Conservation (phyloP, 2,113 vertebrate genomes). For the Hoplias malabaricus region DNA sequence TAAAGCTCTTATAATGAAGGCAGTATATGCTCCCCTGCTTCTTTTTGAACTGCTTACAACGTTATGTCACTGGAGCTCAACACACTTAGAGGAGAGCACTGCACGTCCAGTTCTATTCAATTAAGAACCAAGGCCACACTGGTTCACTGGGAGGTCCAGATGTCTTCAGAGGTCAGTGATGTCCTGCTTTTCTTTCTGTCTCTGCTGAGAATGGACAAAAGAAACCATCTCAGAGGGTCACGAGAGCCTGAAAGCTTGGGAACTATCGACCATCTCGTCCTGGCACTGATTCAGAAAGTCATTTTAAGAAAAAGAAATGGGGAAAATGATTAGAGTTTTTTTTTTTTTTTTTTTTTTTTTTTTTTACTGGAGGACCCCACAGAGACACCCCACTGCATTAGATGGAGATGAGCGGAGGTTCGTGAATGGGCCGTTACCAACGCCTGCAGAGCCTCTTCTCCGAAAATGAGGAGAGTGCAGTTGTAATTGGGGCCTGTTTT, state of each 20-base stretch:
- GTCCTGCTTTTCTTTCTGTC: conserved; percentile 1
- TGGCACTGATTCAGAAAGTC: conserved; percentile 52
- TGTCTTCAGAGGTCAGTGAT: too few species aligned
- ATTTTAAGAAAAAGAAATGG: conserved; percentile 26
- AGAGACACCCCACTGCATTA: conserved; percentile 46
- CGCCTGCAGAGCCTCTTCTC: conserved; percentile 29
- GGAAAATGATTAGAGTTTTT: conserved; percentile 32
- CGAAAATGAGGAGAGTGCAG: background rate
- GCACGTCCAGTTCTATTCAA: too few species aligned
- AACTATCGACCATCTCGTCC: conserved; percentile 58
- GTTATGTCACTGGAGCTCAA: too few species aligned
- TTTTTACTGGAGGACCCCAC: too few species aligned
- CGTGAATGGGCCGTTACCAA: conserved; percentile 48
- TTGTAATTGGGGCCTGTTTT: conserved; percentile 26
- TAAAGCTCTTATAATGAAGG: too few species aligned
- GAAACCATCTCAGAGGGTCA: conserved; percentile 17
- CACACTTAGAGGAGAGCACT: too few species aligned
- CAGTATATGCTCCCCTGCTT: too few species aligned
- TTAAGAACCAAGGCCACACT: too few species aligned
- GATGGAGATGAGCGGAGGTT: conserved; percentile 42
- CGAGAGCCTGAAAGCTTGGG: conserved; percentile 40
- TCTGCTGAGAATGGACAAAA: conserved; percentile 23
- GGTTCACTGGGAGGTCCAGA: too few species aligned
- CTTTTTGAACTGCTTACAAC: too few species aligned
- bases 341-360: conserved; percentile 41